phyloP scores from a whole-genome alignment of 2,797 vertebrate species.

The Cyclopterus lumpus region DNA sequence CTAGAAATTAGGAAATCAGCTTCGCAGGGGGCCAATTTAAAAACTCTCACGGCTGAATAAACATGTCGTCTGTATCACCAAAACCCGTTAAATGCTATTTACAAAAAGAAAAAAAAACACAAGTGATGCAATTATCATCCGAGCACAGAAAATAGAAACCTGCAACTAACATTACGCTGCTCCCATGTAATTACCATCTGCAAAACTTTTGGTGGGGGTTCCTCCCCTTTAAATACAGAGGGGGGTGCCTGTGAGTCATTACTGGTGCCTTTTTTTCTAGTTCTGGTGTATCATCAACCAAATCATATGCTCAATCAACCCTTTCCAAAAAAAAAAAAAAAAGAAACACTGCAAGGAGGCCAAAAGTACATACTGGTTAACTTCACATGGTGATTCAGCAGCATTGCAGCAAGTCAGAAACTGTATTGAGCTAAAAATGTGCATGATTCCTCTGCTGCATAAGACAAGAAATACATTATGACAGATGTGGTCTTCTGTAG shows the following conservation, averaged over 20 bases:
- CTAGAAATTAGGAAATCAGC: conserved; percentile 4
- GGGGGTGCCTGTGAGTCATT: conserved; percentile 28
- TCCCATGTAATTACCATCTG: conserved; percentile 64
- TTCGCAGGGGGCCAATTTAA: neutral
- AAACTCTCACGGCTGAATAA: conserved; percentile 10
- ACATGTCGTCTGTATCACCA: conserved; percentile 17
- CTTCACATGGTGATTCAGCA: neutral
- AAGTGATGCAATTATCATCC: conserved; percentile 63
- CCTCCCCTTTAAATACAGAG: conserved; percentile 62
- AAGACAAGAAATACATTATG: conserved; percentile 15
- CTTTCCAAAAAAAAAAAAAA: neutral
- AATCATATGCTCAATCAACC: conserved; percentile 12
- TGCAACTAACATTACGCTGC: conserved; percentile 43
- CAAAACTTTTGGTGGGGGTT: conserved; percentile 32
- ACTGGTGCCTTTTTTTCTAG: conserved; percentile 20
- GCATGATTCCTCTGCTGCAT: conserved; percentile 13
- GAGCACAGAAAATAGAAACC: conserved; percentile 58
- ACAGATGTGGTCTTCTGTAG: neutral
- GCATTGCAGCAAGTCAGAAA: neutral
- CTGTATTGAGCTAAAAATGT: conserved; percentile 13
- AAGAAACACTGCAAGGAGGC: neutral
- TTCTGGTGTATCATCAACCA: conserved; percentile 11
- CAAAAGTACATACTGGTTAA: conserved; percentile 6
- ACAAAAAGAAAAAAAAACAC: conserved; percentile 39
- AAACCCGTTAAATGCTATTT: conserved; percentile 51